Evolutionary conservation across 2,113 vertebrate genomes (phyloP).

Genomic region (Apus apus): DNA sequence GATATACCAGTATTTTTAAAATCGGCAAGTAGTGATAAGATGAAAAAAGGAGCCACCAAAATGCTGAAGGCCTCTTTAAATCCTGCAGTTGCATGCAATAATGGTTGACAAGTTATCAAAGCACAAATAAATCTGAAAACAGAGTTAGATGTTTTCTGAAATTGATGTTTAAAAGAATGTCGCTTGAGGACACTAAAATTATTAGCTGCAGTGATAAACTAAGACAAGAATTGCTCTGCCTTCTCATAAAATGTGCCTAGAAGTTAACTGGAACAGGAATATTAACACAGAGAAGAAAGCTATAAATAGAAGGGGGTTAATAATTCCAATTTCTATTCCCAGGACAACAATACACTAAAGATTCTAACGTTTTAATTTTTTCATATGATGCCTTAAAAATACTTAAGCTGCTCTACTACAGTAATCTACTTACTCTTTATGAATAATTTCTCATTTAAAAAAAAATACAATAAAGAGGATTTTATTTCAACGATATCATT

Average conservation of each 20-base stretch:
- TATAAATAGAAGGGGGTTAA: slow-evolving; percentile 52
- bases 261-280: not conserved
- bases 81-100: not conserved
- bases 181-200: not conserved
- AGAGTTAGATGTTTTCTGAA: accelerated
- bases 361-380: not conserved
- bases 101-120: not conserved
- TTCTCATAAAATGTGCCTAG: not conserved
- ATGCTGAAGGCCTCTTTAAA: not conserved
- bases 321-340: slow-evolving; percentile 11
- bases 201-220: not conserved
- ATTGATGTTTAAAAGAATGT: not conserved
- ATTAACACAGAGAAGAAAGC: not conserved
- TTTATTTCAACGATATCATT: not conserved
- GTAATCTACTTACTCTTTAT: not conserved
- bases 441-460: not conserved
- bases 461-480: not conserved
- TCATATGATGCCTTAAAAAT: not conserved
- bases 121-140: not conserved
- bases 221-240: not conserved
- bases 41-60: not conserved
- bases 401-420: not conserved
- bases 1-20: not conserved
- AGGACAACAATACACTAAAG: slow-evolving; percentile 1
- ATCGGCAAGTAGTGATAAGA: not conserved